Conservation (phyloP, 2,888 invertebrate species). For the Caenorhabditis angaria region DNA sequence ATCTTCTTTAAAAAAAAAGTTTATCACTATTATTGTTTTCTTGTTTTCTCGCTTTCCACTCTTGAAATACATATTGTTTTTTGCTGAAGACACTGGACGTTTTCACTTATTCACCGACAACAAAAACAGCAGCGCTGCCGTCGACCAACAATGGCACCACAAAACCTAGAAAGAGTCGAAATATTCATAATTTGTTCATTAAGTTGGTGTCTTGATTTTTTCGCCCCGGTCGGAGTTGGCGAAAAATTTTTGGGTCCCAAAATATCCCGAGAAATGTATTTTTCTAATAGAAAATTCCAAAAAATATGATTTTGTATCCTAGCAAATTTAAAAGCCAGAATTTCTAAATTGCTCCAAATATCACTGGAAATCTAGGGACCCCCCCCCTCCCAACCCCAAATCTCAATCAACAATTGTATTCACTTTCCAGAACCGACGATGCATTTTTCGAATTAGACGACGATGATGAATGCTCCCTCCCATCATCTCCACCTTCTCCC, state of each 20-base stretch:
- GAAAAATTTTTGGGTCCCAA: not conserved
- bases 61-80: not conserved
- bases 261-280: not conserved
- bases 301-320: too few relatives aligned
- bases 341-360: too few relatives aligned
- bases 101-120: not conserved
- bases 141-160: not conserved
- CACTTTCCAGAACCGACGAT: slow-evolving; percentile 66
- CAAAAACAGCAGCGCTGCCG: not conserved
- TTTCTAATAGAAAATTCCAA: not conserved
- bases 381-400: too few relatives aligned
- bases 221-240: not conserved
- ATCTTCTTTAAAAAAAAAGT: not conserved
- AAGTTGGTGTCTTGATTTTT: slow-evolving; percentile 30
- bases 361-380: too few relatives aligned
- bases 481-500: slow-evolving; percentile 26
- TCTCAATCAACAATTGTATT: not conserved
- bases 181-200: slow-evolving; percentile 56
- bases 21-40: not conserved
- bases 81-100: not conserved
- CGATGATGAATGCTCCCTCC: slow-evolving; percentile 49
- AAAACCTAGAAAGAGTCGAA: slow-evolving; percentile 45
- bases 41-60: not conserved
- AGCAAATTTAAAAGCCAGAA: too few relatives aligned
- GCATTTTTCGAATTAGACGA: slow-evolving; percentile 64